Percentiles rank a stretch among this genome's conserved stretches.
Conservation (phyloP, 2,888 invertebrate genomes). For the Melanotus villosus region DNA sequence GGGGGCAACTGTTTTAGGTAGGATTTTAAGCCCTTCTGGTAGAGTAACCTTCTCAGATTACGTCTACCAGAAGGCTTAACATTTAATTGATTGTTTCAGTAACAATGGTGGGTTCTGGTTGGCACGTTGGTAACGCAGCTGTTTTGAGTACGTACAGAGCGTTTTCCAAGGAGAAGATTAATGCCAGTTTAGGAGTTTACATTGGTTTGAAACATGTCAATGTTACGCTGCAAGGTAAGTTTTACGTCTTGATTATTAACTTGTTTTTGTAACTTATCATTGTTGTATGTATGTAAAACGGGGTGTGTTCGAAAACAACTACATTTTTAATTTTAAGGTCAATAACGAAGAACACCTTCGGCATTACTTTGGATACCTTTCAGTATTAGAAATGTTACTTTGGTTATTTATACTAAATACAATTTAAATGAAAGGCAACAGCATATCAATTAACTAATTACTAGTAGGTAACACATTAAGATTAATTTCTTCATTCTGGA, state of each 20-base stretch:
- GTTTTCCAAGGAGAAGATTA: conserved; percentile 89
- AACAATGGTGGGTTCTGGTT: conserved; percentile 90
- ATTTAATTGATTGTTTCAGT: conserved; percentile 71
- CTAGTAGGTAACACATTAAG: too few species aligned
- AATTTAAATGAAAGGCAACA: too few species aligned
- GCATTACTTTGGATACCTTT: too few species aligned
- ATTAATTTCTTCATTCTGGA: too few species aligned
- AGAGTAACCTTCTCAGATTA: conserved; percentile 50
- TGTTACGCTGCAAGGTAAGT: conserved; percentile 90
- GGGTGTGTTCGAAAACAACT: too few species aligned
- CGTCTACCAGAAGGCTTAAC: conserved; percentile 56
- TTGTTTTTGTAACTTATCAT: too few species aligned
- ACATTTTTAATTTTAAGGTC: too few species aligned
- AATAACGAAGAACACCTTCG: too few species aligned
- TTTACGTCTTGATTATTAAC: not conserved
- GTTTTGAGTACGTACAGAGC: conserved; percentile 91
- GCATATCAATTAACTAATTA: too few species aligned
- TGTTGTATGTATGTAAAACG: too few species aligned
- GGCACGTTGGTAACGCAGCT: conserved; percentile 90
- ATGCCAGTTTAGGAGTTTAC: conserved; percentile 91
- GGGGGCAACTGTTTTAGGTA: conserved; percentile 93
- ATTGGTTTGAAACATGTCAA: conserved; percentile 96
- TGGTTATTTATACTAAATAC: too few species aligned
- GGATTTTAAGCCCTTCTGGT: conserved; percentile 65
- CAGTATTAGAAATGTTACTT: too few species aligned